A percentile compares a stretch with the other conserved stretches of the same genome.
These are phyloP conservation scores for Pelvicachromis taeniatus DNA, from an alignment of 2,113 vertebrate species.

Conservation along the genomic window DNA sequence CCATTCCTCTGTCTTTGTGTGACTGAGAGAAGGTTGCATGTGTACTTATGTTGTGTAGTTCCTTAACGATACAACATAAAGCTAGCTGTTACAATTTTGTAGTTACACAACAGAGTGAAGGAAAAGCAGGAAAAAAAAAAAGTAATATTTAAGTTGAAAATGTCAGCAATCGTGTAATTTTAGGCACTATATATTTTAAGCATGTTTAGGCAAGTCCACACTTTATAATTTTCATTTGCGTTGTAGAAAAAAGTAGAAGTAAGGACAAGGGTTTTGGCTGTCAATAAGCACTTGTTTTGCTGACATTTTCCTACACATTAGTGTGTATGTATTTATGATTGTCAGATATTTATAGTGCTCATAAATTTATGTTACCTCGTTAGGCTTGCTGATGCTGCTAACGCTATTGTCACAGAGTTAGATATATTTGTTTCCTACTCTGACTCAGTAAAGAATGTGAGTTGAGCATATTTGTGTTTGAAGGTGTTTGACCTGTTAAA, in stretches of 20 bases:
- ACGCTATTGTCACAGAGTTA: neutral
- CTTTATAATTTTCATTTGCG: too few relatives aligned
- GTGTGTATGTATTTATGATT: neutral
- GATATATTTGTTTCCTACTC: neutral
- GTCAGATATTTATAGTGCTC: neutral
- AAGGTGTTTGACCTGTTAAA: constrained; percentile 97
- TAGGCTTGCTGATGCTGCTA: neutral
- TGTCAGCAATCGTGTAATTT: too few relatives aligned
- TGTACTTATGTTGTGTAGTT: too few relatives aligned
- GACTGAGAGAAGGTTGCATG: neutral
- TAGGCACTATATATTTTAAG: too few relatives aligned
- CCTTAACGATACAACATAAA: too few relatives aligned
- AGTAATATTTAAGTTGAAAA: too few relatives aligned
- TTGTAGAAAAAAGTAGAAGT: too few relatives aligned
- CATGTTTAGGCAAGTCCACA: too few relatives aligned
- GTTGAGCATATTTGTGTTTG: neutral
- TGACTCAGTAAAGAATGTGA: neutral
- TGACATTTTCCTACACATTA: too few relatives aligned
- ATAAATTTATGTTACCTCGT: neutral
- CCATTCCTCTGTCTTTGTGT: neutral
- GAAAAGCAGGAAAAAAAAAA: too few relatives aligned
- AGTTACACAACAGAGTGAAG: too few relatives aligned
- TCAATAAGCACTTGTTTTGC: neutral
- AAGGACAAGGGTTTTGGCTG: neutral
- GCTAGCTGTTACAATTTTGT: too few relatives aligned